Base-by-base conservation (phyloP, 2,888 invertebrate genomes). In the Biston betularia region DNA sequence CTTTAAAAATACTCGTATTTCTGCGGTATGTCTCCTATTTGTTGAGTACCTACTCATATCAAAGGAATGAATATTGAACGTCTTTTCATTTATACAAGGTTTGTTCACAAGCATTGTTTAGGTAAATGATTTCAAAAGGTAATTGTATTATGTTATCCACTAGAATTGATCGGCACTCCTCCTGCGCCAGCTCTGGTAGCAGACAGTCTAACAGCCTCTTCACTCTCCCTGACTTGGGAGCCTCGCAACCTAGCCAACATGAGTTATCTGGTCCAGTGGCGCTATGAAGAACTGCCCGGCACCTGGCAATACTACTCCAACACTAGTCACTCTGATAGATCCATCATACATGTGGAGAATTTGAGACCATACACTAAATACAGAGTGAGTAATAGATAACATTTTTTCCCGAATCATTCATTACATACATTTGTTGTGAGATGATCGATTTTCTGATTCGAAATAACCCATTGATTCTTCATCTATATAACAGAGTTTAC, bases 331-430 rank as follows among this genome's bases (percentile, higher is more conserved):
- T 95, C 95, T 1, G 94, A 95, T 75, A 85, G 95, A 75, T 95
- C 95, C 33, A 95, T 95, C 48, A 97, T 97, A 75, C 94, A 95
- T 35, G 96, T 98, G 9, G 96, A 96, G 73, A 96, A 96, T 75
- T 93, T 98, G 56, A 96, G 97, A 74, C 98, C 98, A 0, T 98
- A 97, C 84, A 97, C 98, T 0, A 97, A 97, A 84, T 98, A 98
- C 85, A 95, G 97, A 94, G 98, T 98, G 92, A 92, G 94, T 83
- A 0, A 24, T 15, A 3, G 6, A 24, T 15, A 3, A 15, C 6
- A 46, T 1, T n/a, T 15, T 10, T 9, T 46, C 15, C 6, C 12
- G 15, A 46, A 15, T 15, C 24, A 24, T 3, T 24, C 24, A 24
- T 2, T 1, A 24, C 24, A 24, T 24, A 24, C 24, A 24, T 24